Conservation (phyloP, 2,113 vertebrate species). For the Platysteira castanea region DNA sequence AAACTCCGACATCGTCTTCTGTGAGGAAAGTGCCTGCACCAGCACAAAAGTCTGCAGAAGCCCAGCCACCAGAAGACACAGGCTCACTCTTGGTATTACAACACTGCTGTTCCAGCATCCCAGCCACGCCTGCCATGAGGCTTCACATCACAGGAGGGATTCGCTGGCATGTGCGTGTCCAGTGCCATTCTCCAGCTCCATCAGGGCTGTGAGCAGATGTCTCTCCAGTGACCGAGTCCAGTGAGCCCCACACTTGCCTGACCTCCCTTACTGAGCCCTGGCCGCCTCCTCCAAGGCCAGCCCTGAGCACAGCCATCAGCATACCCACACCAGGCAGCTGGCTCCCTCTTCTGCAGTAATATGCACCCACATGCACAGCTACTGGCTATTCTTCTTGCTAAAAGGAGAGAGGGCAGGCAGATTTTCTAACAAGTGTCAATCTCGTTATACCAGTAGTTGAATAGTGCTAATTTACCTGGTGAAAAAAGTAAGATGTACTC, state of each 20-base stretch:
- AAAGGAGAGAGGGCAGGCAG: neutral
- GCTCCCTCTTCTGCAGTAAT: neutral
- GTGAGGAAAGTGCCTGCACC: neutral
- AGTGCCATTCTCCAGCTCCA: neutral
- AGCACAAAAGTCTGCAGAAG: neutral
- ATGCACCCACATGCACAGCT: neutral
- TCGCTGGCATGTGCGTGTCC: neutral
- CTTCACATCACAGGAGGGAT: neutral
- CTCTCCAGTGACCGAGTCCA: accelerated
- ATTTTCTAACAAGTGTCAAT: neutral
- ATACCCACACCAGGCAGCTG: neutral
- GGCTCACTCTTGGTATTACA: accelerated
- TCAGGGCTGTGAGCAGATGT: neutral
- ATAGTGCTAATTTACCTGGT: neutral
- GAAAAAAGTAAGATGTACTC: neutral
- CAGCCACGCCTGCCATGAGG: neutral
- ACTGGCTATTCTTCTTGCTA: neutral
- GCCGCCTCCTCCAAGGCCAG: neutral
- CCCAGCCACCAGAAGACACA: neutral
- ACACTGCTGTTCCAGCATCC: neutral
- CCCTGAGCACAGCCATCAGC: neutral
- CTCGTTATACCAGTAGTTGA: neutral
- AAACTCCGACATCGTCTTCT: neutral
- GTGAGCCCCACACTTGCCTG: accelerated
- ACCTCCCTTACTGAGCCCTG: neutral